Evolutionary conservation across 2,888 invertebrate species (phyloP).

Genomic region (Steinernema hermaphroditum): DNA sequence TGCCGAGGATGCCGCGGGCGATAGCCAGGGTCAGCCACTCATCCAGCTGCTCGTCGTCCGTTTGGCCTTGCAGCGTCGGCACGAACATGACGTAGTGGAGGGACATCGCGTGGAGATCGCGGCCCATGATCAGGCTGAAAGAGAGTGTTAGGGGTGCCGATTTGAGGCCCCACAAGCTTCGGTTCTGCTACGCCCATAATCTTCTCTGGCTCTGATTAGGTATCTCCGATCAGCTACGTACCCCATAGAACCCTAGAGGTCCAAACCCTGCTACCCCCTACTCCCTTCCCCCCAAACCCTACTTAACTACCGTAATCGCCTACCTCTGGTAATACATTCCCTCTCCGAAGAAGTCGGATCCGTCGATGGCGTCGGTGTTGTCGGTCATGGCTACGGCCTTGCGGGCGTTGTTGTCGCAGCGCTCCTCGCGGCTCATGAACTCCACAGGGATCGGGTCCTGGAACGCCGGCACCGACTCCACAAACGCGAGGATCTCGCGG

Average conservation of each 20-base stretch:
- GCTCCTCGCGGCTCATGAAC: constrained; percentile 65
- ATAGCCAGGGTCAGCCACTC: constrained; percentile 79
- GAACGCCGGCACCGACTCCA: constrained; percentile 63
- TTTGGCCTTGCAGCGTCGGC: constrained; percentile 78
- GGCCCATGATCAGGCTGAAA: constrained; percentile 57
- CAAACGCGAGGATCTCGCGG: constrained; percentile 56
- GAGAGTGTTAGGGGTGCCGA: not conserved
- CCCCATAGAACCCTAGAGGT: too few relatives aligned
- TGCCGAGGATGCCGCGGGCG: constrained; percentile 83
- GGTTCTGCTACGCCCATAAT: too few relatives aligned
- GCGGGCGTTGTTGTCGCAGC: constrained; percentile 65
- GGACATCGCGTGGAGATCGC: constrained; percentile 72
- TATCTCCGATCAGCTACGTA: too few relatives aligned
- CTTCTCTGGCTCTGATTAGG: too few relatives aligned
- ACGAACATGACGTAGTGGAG: constrained; percentile 92
- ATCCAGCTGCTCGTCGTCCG: constrained; percentile 82
- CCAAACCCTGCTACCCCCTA: too few relatives aligned
- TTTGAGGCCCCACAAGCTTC: too few relatives aligned
- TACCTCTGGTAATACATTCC: constrained; percentile 51
- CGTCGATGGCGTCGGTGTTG: constrained; percentile 59
- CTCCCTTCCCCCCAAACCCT: not conserved
- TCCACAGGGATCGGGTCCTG: constrained; percentile 58
- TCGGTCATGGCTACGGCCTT: constrained; percentile 28
- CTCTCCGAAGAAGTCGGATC: constrained; percentile 63
- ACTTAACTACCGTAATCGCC: not conserved